Evolutionary conservation across 2,888 invertebrate genomes (phyloP).

Genomic region (Eupithecia subumbrata): DNA sequence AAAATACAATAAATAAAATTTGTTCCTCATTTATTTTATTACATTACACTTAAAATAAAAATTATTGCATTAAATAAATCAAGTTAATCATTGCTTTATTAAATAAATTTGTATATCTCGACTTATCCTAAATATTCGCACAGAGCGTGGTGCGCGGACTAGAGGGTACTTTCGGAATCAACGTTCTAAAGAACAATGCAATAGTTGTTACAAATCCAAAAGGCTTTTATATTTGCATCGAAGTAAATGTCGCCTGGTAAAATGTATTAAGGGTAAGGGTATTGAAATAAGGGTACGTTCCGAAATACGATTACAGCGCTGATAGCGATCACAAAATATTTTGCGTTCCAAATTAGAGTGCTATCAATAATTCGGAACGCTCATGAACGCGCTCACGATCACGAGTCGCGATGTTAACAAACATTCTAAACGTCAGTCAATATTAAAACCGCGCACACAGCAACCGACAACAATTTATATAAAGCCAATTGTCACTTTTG

Average conservation of each 20-base stretch:
- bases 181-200: background rate
- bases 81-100: constrained; percentile 70
- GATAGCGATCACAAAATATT: too few relatives aligned
- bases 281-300: background rate
- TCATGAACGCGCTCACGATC: too few relatives aligned
- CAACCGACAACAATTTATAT: too few relatives aligned
- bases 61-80: constrained; percentile 67
- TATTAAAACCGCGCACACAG: too few relatives aligned
- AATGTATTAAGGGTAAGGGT: background rate
- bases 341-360: too few relatives aligned
- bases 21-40: constrained; percentile 71
- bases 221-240: background rate
- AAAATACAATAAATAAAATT: constrained; percentile 56
- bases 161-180: constrained; percentile 57
- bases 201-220: background rate
- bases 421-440: too few relatives aligned
- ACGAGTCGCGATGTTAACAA: too few relatives aligned
- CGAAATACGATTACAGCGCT: too few relatives aligned
- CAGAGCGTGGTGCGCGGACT: constrained; percentile 67
- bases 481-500: too few relatives aligned
- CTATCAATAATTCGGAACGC: too few relatives aligned
- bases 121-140: constrained; percentile 58
- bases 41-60: constrained; percentile 73
- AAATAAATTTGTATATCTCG: constrained; percentile 63
- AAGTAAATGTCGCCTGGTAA: background rate